These are phyloP conservation scores for Pantala flavescens DNA, from an alignment of 1,140 invertebrate genomes.

Conservation along the genomic window DNA sequence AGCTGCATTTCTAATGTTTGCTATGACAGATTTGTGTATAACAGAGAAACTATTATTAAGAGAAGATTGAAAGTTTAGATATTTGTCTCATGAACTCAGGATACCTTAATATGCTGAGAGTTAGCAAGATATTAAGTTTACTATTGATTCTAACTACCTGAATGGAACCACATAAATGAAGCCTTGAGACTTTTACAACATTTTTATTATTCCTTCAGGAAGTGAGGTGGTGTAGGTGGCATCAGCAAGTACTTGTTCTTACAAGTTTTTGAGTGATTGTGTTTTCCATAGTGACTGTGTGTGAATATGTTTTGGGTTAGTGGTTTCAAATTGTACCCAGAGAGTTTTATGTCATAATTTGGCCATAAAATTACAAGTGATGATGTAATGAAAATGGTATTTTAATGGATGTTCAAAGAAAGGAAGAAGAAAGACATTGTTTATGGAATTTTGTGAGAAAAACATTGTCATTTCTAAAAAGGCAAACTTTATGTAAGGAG, in stretches of 20 bases:
- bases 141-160: neutral
- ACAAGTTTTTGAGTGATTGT: neutral
- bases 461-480: neutral
- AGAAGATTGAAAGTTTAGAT: neutral
- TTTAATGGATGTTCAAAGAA: neutral
- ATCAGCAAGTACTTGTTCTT: neutral
- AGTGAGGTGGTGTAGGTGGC: neutral
- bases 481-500: too few species aligned
- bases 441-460: neutral
- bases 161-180: neutral
- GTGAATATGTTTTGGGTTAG: neutral
- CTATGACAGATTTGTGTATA: neutral
- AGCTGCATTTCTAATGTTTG: neutral
- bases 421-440: neutral
- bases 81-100: neutral
- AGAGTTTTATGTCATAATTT: neutral
- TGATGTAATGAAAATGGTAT: neutral
- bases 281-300: neutral
- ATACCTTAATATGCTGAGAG: neutral
- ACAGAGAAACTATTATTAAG: constrained; percentile 2
- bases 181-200: neutral
- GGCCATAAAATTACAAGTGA: neutral
- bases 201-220: neutral
- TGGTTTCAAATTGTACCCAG: neutral
- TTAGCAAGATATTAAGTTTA: neutral